These are phyloP conservation scores for Itoplectis maculator DNA, from an alignment of 2,888 invertebrate genomes.

Conservation along the genomic window DNA sequence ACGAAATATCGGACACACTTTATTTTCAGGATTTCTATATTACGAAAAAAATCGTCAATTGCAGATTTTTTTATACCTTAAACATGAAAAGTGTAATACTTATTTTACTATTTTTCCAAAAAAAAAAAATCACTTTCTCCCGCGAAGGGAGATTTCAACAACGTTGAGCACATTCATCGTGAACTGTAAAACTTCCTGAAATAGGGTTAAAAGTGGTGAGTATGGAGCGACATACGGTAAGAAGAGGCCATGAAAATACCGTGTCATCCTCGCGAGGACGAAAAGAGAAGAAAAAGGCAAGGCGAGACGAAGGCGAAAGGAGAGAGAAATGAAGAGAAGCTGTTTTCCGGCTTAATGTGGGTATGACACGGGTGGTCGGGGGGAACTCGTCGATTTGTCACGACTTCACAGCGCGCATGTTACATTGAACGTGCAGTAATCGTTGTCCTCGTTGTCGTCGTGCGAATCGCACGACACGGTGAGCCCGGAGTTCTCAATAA, in stretches of 20 bases:
- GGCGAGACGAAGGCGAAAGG: background rate
- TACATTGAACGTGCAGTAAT: slow-evolving; percentile 50
- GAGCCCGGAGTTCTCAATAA: slow-evolving; percentile 54
- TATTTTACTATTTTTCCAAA: too few species aligned
- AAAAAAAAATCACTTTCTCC: too few species aligned
- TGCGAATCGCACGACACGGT: slow-evolving; percentile 43
- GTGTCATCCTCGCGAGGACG: background rate
- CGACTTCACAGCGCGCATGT: slow-evolving; percentile 39
- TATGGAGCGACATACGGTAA: too few species aligned
- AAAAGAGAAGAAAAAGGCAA: slow-evolving; percentile 9
- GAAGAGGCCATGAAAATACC: background rate
- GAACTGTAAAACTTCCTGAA: too few species aligned
- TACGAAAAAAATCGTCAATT: too few species aligned
- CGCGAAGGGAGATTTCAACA: too few species aligned
- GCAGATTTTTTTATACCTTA: too few species aligned
- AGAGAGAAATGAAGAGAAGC: background rate
- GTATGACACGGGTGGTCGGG: slow-evolving; percentile 1
- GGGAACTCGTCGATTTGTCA: slow-evolving; percentile 57
- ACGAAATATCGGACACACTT: too few species aligned
- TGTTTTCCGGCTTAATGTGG: slow-evolving; percentile 3
- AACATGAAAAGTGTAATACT: too few species aligned
- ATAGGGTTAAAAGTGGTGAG: too few species aligned
- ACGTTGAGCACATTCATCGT: too few species aligned
- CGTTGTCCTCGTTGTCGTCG: slow-evolving; percentile 37
- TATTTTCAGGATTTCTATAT: too few species aligned